phyloP scores from a whole-genome alignment of 2,797 vertebrate genomes.

The Brotula barbata region DNA sequence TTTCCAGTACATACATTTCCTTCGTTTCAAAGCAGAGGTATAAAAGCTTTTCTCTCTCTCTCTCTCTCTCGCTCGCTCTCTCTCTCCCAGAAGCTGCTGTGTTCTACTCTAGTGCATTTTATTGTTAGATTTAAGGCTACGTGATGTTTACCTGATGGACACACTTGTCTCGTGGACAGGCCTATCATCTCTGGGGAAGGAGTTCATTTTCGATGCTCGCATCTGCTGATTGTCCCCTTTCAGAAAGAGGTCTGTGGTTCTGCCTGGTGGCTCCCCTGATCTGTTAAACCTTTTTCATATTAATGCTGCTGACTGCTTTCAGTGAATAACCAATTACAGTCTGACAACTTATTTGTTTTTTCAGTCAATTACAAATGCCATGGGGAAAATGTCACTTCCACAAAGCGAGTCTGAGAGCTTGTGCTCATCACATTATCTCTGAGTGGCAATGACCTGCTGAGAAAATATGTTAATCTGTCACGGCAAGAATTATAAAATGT shows the following conservation, averaged over 20 bases:
- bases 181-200: conserved; percentile 51
- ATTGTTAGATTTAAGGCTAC: conserved; percentile 74
- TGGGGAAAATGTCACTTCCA: conserved; percentile 50
- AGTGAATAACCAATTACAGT: conserved; percentile 64
- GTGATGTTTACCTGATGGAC: conserved; percentile 64
- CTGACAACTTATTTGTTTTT: conserved; percentile 69
- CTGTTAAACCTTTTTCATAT: conserved; percentile 23
- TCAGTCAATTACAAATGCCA: conserved; percentile 67
- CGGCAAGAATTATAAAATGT: conserved; percentile 31
- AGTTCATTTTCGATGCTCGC: conserved; percentile 50
- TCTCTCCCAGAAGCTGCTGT: conserved; percentile 63
- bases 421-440: conserved; percentile 64
- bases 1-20: conserved; percentile 68
- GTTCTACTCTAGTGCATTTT: conserved; percentile 80
- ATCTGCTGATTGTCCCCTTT: conserved; percentile 65
- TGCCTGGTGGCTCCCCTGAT: conserved; percentile 28
- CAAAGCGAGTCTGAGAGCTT: conserved; percentile 39
- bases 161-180: conserved; percentile 48
- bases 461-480: conserved; percentile 51
- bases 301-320: conserved; percentile 57
- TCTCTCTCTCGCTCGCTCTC: too few species aligned
- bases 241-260: conserved; percentile 42
- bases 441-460: conserved; percentile 53
- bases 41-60: conserved; percentile 55
- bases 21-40: conserved; percentile 78